A percentile compares a stretch with the other conserved stretches of the same genome.
Conservation (phyloP, 2,113 vertebrate genomes). For the Pituophis catenifer region DNA sequence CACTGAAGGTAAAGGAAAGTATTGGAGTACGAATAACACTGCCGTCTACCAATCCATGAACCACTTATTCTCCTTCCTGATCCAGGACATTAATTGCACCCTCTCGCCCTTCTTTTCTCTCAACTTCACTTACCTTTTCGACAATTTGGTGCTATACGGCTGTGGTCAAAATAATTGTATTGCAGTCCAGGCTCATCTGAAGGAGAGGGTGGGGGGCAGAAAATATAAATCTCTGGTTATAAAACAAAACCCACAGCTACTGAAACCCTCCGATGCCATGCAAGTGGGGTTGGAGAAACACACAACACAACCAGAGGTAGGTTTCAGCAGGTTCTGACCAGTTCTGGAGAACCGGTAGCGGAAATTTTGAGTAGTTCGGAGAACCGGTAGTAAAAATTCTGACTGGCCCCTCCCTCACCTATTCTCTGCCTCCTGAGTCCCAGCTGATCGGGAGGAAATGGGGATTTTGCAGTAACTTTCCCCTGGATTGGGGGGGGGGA, state of each 20-base stretch:
- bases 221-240: neutral
- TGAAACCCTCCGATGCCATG: neutral
- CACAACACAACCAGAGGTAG: neutral
- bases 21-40: neutral
- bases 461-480: too few relatives aligned
- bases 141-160: neutral
- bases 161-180: conserved; percentile 15
- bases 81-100: neutral
- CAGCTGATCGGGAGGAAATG: too few relatives aligned
- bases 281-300: neutral
- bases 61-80: neutral
- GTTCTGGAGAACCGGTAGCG: too few relatives aligned
- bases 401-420: too few relatives aligned
- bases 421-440: too few relatives aligned
- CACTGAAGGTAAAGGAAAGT: neutral
- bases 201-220: neutral
- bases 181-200: conserved; percentile 25
- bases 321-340: too few relatives aligned
- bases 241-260: neutral
- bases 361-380: too few relatives aligned
- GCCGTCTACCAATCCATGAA: neutral
- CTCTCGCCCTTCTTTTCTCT: neutral
- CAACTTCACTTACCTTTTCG: neutral
- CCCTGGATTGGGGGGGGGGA: too few relatives aligned
- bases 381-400: too few relatives aligned